phyloP scores from a whole-genome alignment of 2,113 vertebrate genomes.

The Podarcis cretensis region DNA sequence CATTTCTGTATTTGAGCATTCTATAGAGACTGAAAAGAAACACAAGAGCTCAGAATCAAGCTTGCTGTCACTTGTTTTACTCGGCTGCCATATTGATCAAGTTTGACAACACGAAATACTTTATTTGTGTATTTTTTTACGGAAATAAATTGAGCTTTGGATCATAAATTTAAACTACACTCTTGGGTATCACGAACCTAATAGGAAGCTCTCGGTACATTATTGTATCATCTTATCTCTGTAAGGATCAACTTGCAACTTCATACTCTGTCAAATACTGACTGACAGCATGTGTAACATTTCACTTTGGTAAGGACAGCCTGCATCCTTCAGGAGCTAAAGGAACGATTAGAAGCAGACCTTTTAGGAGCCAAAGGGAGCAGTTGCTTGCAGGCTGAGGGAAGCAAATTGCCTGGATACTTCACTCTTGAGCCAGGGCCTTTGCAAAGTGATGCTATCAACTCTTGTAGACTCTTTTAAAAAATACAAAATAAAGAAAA shows the following conservation, averaged over 20 bases:
- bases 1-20: neutral
- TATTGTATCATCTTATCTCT: accelerated
- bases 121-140: accelerated
- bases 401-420: neutral
- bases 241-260: neutral
- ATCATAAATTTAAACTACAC: neutral
- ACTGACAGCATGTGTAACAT: constrained; percentile 2
- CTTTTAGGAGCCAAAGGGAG: constrained; percentile 26
- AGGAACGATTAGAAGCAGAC: constrained; percentile 45
- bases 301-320: constrained; percentile 15
- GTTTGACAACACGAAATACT: neutral
- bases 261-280: constrained; percentile 24
- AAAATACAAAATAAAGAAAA: neutral
- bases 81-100: neutral
- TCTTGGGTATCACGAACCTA: neutral
- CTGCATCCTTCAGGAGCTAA: constrained; percentile 12
- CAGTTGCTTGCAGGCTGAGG: constrained; percentile 18
- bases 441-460: neutral
- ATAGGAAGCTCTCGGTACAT: neutral
- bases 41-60: neutral
- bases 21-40: neutral
- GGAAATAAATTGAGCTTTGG: neutral
- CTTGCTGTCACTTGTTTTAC: neutral
- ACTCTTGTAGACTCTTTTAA: neutral
- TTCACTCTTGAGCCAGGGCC: neutral